phyloP scores from a whole-genome alignment of 2,797 vertebrate species.

The Erethizon dorsatum region DNA sequence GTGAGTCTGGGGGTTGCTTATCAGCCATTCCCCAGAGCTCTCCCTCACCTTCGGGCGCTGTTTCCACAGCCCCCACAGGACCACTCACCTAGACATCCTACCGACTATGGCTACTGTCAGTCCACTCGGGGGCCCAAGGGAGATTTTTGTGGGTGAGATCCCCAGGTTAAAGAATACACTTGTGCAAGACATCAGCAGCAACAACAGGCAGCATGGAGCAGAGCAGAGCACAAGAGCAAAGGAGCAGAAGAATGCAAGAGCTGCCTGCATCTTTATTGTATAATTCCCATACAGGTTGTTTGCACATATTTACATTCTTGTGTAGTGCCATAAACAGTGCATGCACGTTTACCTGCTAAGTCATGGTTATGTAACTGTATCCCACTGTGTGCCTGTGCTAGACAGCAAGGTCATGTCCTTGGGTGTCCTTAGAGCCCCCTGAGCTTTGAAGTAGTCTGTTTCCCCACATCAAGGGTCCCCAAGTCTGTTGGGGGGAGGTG shows the following conservation, averaged over 20 bases:
- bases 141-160: no score
- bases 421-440: background rate
- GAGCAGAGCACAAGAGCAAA: background rate
- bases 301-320: background rate
- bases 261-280: background rate
- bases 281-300: background rate
- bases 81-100: no score
- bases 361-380: background rate
- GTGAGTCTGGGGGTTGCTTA: no score
- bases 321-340: background rate
- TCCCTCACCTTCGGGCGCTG: no score
- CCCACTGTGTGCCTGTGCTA: background rate
- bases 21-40: no score
- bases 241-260: background rate
- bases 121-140: no score
- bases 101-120: no score
- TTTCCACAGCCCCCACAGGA: no score
- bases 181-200: no score
- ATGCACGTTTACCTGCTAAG: background rate
- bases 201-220: no score
- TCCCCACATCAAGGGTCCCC: background rate
- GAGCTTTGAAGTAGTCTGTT: background rate
- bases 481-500: fast-evolving
- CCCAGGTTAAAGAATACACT: no score
- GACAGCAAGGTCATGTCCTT: background rate